Conservation (phyloP, 2,113 vertebrate genomes). For the Passer domesticus region DNA sequence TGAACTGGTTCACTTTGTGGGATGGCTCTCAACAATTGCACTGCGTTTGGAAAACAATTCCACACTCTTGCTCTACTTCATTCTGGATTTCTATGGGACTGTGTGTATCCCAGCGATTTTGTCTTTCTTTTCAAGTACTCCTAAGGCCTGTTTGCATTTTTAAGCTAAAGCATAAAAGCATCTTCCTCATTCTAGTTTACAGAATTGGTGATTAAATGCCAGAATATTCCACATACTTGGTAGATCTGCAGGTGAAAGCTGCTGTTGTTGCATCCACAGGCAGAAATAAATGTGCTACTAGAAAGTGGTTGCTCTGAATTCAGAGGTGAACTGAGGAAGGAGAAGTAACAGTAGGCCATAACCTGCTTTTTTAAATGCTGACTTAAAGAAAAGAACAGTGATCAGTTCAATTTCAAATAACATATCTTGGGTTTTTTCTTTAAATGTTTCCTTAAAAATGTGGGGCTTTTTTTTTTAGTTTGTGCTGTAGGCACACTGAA, state of each 20-base stretch:
- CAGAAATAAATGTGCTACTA: not conserved
- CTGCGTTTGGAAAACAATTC: constrained; percentile 81
- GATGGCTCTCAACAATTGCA: constrained; percentile 76
- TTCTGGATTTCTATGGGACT: constrained; percentile 89
- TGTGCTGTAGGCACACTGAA: not conserved
- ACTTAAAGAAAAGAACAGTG: not conserved
- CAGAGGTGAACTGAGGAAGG: not conserved
- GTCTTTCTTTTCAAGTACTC: not conserved
- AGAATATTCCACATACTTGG: not conserved
- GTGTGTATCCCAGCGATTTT: constrained; percentile 67
- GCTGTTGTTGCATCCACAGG: not conserved
- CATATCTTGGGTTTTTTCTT: not conserved
- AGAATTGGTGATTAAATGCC: not conserved
- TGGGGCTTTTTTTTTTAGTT: fast-evolving
- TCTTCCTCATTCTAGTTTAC: not conserved
- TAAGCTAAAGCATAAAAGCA: not conserved
- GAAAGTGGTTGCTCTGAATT: not conserved
- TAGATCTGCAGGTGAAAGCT: not conserved
- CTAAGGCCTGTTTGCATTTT: not conserved
- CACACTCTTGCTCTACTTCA: constrained; percentile 83
- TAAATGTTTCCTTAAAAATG: not conserved
- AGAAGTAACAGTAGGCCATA: not conserved
- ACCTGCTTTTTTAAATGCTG: not conserved
- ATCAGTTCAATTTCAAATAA: not conserved
- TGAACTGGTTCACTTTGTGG: constrained; percentile 85